These are phyloP conservation scores for Decapterus maruadsi DNA, from an alignment of 2,797 vertebrate species.

Conservation along the genomic window DNA sequence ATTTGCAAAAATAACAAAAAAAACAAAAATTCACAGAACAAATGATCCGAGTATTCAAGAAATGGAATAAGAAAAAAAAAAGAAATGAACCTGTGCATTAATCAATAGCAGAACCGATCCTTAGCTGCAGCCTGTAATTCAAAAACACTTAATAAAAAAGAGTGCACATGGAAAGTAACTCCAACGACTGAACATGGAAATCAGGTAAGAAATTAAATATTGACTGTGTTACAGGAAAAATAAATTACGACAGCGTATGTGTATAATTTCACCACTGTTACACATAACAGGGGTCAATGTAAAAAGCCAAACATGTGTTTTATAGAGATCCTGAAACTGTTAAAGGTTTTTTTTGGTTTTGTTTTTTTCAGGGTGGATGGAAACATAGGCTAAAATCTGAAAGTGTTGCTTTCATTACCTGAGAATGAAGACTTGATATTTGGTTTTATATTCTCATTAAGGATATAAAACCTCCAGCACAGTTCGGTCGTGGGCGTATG, in stretches of 20 bases:
- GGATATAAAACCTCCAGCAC: slow-evolving; percentile 44
- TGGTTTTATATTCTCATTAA: slow-evolving; percentile 63
- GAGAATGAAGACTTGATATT: slow-evolving; percentile 31
- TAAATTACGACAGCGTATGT: not conserved
- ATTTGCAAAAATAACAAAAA: too few relatives aligned
- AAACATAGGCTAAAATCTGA: slow-evolving; percentile 26
- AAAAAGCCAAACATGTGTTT: slow-evolving; percentile 12
- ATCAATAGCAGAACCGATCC: not conserved
- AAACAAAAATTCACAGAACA: not conserved
- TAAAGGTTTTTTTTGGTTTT: not conserved
- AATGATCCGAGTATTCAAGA: not conserved
- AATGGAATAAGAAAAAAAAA: not conserved
- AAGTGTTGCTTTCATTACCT: slow-evolving; percentile 40
- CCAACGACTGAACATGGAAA: not conserved
- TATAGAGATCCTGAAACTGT: slow-evolving; percentile 25
- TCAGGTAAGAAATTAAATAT: not conserved
- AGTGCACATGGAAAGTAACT: not conserved
- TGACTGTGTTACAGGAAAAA: not conserved
- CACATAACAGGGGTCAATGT: not conserved
- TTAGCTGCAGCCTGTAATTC: not conserved
- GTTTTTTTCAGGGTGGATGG: slow-evolving; percentile 16
- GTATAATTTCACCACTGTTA: not conserved
- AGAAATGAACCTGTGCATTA: not conserved
- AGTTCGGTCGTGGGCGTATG: slow-evolving; percentile 10
- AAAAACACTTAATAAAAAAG: not conserved